A percentile compares a stretch with the other conserved stretches of the same genome.
Conservation (phyloP, 2,113 vertebrate genomes). For the Halcyon senegalensis region DNA sequence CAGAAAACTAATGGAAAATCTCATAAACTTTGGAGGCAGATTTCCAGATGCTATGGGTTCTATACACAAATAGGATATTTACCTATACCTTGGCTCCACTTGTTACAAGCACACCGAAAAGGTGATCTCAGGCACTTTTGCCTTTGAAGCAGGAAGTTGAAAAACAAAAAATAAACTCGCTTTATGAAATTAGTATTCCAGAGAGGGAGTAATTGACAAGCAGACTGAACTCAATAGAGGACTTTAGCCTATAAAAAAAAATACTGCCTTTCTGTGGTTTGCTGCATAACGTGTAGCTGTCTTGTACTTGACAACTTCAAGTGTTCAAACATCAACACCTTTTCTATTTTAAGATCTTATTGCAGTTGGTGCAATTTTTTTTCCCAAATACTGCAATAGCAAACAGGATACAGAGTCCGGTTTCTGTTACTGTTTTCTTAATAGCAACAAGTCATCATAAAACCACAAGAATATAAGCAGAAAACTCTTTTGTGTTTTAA, state of each 20-base stretch:
- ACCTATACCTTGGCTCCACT: neutral
- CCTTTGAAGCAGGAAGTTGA: conserved; percentile 42
- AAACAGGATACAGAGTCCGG: conserved; percentile 67
- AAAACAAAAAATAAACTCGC: neutral
- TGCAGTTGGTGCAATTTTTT: conserved; percentile 35
- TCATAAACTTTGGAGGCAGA: neutral
- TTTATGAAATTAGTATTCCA: conserved; percentile 24
- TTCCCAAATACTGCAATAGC: conserved; percentile 51
- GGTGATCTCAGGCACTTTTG: neutral
- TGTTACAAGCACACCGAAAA: neutral
- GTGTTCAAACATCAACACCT: conserved; percentile 37
- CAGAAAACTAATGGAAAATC: conserved; percentile 28
- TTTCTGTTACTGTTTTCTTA: conserved; percentile 75
- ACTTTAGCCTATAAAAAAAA: conserved; percentile 44
- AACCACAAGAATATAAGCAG: conserved; percentile 71
- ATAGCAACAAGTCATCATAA: conserved; percentile 58
- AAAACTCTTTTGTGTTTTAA: conserved; percentile 48
- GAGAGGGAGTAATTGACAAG: conserved; percentile 8
- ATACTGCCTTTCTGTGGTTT: conserved; percentile 50
- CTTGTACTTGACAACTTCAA: conserved; percentile 52
- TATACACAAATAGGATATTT: neutral
- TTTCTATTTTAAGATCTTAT: conserved; percentile 51
- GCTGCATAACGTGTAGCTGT: conserved; percentile 26
- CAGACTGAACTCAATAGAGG: conserved; percentile 3
- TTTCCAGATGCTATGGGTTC: neutral